These are phyloP conservation scores for Lethrus apterus DNA, from an alignment of 1,140 invertebrate species.

Conservation along the genomic window DNA sequence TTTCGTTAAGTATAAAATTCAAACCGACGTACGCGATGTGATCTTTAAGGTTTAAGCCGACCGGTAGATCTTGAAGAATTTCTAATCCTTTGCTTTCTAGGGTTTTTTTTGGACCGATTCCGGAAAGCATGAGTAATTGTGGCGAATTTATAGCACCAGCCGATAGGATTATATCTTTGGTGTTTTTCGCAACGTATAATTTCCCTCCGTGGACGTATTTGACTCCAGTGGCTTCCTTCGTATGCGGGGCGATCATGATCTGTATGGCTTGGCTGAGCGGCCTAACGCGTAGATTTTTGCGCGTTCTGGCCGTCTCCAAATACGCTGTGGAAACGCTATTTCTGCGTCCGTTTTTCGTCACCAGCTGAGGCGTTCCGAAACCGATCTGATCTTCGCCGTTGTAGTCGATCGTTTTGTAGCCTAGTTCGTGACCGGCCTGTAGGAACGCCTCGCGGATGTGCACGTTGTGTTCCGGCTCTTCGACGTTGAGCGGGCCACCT, in stretches of 20 bases:
- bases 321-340: conserved; percentile 52
- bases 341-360: conserved; percentile 46
- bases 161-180: conserved; percentile 59
- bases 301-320: conserved; percentile 45
- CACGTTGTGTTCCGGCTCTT: conserved; percentile 46
- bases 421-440: conserved; percentile 51
- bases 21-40: conserved; percentile 48
- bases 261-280: conserved; percentile 51
- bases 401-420: conserved; percentile 53
- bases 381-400: conserved; percentile 57
- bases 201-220: conserved; percentile 48
- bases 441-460: conserved; percentile 49
- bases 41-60: conserved; percentile 67
- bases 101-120: conserved; percentile 62
- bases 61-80: conserved; percentile 56
- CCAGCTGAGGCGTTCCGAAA: conserved; percentile 60
- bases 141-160: conserved; percentile 62
- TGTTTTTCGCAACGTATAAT: conserved; percentile 44
- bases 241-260: conserved; percentile 51
- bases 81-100: conserved; percentile 51
- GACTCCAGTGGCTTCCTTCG: conserved; percentile 55
- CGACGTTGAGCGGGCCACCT: conserved; percentile 51
- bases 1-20: conserved; percentile 8
- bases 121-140: conserved; percentile 69
- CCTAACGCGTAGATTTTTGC: conserved; percentile 59